A percentile compares a stretch with the other conserved stretches of the same genome.
phyloP scores from a whole-genome alignment of 2,113 vertebrate species.

The Ptilorrhoa leucosticta region DNA sequence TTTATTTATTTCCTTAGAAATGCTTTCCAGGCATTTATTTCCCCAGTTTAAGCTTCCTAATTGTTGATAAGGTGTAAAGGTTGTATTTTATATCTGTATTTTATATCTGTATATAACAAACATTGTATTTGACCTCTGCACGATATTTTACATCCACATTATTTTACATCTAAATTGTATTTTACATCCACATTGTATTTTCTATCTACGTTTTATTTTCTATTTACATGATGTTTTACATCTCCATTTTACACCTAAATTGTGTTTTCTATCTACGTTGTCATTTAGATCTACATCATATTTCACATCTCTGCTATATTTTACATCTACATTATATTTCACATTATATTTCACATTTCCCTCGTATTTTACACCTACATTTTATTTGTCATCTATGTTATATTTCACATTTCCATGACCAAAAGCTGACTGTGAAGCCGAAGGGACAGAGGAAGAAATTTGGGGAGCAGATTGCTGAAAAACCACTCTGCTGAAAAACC shows the following conservation, averaged over 20 bases:
- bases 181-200: neutral
- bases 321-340: neutral
- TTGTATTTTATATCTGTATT: neutral
- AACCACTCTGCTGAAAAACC: neutral
- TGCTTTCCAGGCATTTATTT: neutral
- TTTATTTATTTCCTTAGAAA: neutral
- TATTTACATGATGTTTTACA: accelerated
- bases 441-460: neutral
- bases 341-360: neutral
- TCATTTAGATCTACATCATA: neutral
- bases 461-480: neutral
- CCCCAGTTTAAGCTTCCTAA: neutral
- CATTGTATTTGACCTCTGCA: neutral
- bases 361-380: neutral
- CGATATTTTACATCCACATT: neutral
- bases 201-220: neutral
- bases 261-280: neutral
- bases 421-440: neutral
- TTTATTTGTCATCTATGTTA: neutral
- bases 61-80: neutral
- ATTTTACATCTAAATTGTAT: neutral
- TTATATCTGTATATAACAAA: neutral
- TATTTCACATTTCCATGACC: neutral
- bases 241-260: neutral
- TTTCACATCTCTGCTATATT: neutral